Percentiles rank a stretch among this genome's conserved stretches.
phyloP scores from a whole-genome alignment of 2,797 vertebrate species.

The Natrix natrix region DNA sequence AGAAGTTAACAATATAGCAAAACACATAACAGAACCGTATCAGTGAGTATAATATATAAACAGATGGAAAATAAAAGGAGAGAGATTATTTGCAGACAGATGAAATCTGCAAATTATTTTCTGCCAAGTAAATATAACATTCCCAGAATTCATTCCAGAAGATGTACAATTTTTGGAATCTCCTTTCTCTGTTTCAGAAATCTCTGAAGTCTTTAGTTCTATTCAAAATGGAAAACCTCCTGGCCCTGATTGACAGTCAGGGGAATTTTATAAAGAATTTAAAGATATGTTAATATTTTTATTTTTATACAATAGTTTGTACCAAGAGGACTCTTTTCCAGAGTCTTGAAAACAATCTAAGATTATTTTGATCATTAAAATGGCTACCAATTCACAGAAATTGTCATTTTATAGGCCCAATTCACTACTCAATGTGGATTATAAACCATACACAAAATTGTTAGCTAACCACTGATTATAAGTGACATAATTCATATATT shows the following conservation, averaged over 20 bases:
- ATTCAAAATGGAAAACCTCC: neutral
- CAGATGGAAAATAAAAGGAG: neutral
- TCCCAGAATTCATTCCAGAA: neutral
- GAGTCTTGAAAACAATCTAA: neutral
- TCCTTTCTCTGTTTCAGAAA: neutral
- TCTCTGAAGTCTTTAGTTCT: neutral
- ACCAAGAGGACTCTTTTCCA: neutral
- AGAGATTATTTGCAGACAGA: neutral
- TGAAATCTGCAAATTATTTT: neutral
- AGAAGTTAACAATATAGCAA: neutral
- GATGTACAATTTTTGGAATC: neutral
- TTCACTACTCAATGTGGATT: neutral
- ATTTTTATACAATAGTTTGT: neutral
- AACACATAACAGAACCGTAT: neutral
- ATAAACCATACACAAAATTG: neutral
- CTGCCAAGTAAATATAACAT: neutral
- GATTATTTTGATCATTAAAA: neutral
- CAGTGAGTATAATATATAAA: neutral
- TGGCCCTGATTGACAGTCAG: too few relatives aligned
- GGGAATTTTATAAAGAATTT: neutral
- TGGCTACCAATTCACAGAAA: neutral
- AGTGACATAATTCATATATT: neutral
- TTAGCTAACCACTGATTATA: too few relatives aligned
- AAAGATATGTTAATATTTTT: neutral
- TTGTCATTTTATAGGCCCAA: neutral